Conservation (phyloP, 2,113 vertebrate species). For the Poecilia latipinna region DNA sequence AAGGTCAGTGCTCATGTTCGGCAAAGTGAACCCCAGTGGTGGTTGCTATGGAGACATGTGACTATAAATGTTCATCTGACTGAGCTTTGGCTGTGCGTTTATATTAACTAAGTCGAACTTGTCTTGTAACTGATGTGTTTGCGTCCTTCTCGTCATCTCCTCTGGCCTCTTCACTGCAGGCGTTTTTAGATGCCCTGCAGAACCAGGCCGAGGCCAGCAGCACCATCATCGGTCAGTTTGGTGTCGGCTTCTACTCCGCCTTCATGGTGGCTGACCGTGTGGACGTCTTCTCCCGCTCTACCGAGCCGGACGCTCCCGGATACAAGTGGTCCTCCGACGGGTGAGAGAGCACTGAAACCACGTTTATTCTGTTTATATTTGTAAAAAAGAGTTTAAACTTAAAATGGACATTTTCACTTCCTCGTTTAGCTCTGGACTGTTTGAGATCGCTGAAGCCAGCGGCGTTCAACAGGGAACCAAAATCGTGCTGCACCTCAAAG, state of each 20-base stretch:
- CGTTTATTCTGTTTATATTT: background rate
- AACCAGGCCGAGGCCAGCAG: slow-evolving; percentile 88
- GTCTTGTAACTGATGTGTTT: too few species aligned
- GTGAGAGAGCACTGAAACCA: slow-evolving; percentile 68
- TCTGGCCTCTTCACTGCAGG: slow-evolving; percentile 72
- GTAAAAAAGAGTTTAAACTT: background rate
- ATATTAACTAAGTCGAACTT: background rate
- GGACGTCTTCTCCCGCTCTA: slow-evolving; percentile 88
- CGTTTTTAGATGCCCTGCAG: slow-evolving; percentile 91
- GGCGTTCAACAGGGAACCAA: slow-evolving; percentile 93
- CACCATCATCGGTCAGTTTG: slow-evolving; percentile 97
- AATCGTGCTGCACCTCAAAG: slow-evolving; percentile 92
- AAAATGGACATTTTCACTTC: background rate
- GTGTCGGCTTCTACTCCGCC: slow-evolving; percentile 97
- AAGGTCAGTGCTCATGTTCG: slow-evolving; percentile 82
- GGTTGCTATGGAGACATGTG: too few species aligned
- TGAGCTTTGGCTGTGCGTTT: background rate
- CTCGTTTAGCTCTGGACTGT: slow-evolving; percentile 87
- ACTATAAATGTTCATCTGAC: too few species aligned
- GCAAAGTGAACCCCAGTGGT: too few species aligned
- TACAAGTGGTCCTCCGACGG: slow-evolving; percentile 96
- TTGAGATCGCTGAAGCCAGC: slow-evolving; percentile 90
- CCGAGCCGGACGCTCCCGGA: slow-evolving; percentile 76
- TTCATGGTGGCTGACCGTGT: slow-evolving; percentile 95
- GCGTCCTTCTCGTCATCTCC: background rate